Percentiles rank a stretch among this genome's conserved stretches.
These are phyloP conservation scores for Vanessa tameamea DNA, from an alignment of 1,140 invertebrate genomes.

Conservation along the genomic window DNA sequence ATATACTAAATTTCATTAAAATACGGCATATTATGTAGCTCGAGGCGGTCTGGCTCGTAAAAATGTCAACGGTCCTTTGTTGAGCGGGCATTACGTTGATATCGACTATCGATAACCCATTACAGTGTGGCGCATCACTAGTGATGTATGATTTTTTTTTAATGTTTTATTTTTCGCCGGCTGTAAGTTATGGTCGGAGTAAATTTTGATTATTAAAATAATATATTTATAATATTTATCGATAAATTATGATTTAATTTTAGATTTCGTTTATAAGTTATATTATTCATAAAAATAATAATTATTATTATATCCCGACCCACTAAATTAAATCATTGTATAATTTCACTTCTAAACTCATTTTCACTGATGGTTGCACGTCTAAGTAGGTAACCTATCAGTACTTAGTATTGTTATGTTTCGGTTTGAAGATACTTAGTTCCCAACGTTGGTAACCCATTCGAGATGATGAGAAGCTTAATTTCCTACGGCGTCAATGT, in stretches of 20 bases:
- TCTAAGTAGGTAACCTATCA: too few relatives aligned
- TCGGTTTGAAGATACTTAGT: too few relatives aligned
- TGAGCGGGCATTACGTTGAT: conserved; percentile 34
- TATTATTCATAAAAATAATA: too few relatives aligned
- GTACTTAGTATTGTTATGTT: too few relatives aligned
- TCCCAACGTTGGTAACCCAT: too few relatives aligned
- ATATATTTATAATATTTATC: neutral
- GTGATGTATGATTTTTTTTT: conserved; percentile 39
- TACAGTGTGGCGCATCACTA: conserved; percentile 41
- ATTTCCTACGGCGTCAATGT: too few relatives aligned
- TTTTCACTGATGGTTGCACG: too few relatives aligned
- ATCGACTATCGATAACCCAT: conserved; percentile 44
- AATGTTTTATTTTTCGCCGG: conserved; percentile 17
- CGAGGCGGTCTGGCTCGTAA: conserved; percentile 35
- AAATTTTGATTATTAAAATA: conserved; percentile 4
- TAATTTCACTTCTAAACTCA: too few relatives aligned
- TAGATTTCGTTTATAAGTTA: neutral
- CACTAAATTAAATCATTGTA: too few relatives aligned
- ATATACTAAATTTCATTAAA: conserved; percentile 33
- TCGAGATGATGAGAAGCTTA: too few relatives aligned
- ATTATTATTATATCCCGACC: too few relatives aligned
- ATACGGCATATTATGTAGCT: conserved; percentile 27
- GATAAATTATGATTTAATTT: neutral
- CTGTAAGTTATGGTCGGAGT: conserved; percentile 19
- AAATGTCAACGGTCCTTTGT: conserved; percentile 42